These are phyloP conservation scores for Crambe crambe DNA, from an alignment of 37 sponge, comb jelly and placozoan genomes.

Conservation along the genomic window DNA sequence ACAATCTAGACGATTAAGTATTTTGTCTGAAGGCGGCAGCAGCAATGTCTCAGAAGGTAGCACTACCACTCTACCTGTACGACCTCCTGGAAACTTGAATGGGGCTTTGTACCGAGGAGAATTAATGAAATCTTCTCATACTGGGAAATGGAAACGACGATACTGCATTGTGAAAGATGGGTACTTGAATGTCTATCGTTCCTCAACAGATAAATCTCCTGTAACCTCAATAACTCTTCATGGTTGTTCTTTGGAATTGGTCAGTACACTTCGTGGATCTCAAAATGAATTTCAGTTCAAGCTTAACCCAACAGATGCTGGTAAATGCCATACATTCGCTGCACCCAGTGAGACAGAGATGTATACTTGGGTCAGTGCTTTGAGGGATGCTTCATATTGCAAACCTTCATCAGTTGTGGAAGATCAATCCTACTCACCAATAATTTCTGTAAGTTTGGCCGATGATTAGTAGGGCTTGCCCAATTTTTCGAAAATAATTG, in stretches of 20 bases:
- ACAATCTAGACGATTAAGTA: not conserved
- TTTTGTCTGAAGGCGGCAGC: conserved; percentile 2
- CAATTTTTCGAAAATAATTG: no score
- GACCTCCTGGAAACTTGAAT: not conserved
- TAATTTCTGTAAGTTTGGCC: conserved; percentile 12
- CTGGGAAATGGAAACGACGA: conserved; percentile 55
- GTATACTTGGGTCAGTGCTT: conserved; percentile 41
- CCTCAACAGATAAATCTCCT: conserved; percentile 34
- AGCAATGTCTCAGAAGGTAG: not conserved
- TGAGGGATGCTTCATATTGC: conserved; percentile 25
- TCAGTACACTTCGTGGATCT: conserved; percentile 2
- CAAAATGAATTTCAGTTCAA: conserved; percentile 24
- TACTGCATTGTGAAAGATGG: conserved; percentile 53
- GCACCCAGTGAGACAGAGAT: conserved; percentile 37
- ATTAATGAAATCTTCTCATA: conserved; percentile 50
- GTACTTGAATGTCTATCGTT: conserved; percentile 27
- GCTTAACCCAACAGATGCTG: conserved; percentile 1
- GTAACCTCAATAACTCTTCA: conserved; percentile 34
- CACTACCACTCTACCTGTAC: not conserved
- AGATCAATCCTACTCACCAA: conserved; percentile 2
- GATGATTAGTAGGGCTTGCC: conserved; percentile 5
- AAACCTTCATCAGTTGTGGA: not conserved
- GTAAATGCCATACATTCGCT: conserved; percentile 55
- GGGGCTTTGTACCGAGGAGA: conserved; percentile 28
- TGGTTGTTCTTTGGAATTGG: conserved; percentile 35